A percentile compares a stretch with the other conserved stretches of the same genome.
phyloP scores from a whole-genome alignment of 2,888 invertebrate species.

The Drosophila histrio region DNA sequence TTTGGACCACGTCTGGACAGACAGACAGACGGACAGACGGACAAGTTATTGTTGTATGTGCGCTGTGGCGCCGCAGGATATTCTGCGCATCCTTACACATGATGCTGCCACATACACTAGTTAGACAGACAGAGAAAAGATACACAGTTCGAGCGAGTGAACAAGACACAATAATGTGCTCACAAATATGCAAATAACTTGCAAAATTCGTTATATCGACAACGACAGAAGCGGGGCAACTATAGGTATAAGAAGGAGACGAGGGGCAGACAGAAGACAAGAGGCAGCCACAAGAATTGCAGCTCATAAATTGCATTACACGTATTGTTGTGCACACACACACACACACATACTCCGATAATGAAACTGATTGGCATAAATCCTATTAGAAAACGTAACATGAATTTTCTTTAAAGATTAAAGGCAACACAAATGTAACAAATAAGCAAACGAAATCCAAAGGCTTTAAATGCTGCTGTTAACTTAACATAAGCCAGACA shows the following conservation, averaged over 20 bases:
- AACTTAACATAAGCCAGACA: neutral
- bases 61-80: constrained; percentile 73
- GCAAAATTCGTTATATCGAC: constrained; percentile 64
- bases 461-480: neutral
- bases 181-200: constrained; percentile 77
- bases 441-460: neutral
- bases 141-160: neutral
- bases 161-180: constrained; percentile 40
- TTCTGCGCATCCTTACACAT: constrained; percentile 75
- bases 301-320: constrained; percentile 62
- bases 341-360: constrained; percentile 21
- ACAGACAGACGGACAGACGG: neutral
- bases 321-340: constrained; percentile 46
- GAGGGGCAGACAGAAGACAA: neutral
- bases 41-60: constrained; percentile 17
- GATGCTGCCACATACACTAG: neutral
- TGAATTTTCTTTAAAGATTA: constrained; percentile 20
- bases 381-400: constrained; percentile 37
- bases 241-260: neutral
- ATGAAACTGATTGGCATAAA: constrained; percentile 55
- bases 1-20: constrained; percentile 12
- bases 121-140: constrained; percentile 6
- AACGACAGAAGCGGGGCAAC: constrained; percentile 23
- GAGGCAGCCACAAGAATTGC: constrained; percentile 52
- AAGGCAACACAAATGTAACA: neutral